Evolutionary conservation across 1,140 invertebrate species (phyloP), one percentile per base, ranked within the genome.

Genomic region (Maniola jurtina): DNA sequence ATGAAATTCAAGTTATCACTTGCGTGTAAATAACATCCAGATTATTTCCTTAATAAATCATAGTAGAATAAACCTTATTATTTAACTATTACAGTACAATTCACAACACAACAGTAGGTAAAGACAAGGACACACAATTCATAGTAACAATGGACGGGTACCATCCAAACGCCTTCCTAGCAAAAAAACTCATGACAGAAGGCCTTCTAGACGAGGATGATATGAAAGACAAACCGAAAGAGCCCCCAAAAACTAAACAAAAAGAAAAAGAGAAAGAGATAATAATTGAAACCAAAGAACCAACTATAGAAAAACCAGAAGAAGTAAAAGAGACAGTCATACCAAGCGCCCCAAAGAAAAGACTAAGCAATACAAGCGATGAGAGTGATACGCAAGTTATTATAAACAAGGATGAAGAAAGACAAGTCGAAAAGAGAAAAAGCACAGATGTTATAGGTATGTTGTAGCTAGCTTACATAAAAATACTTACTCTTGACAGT

Each of bases 121-220:
- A 86, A 66, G 83, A 86, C 63, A 88, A 88, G 76, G 83, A 84
- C 48, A 90, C 90, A 9, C 92, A 93, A 75, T 94, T 94, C 81
- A 93, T 94, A 64, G 93, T 94, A 0, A 94, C 94, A 13, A 86
- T 94, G 75, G 93, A 94, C 73, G 93, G 93, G 0, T 91, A 92
- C 47, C 79, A 91, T 72, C 89, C 90, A 6, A 92, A 92, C 59
- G 81, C 90, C 13, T 92, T 92, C 63, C 76, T 92, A 1, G 86
- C 89, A 7, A 92, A 91, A 72, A 92, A 92, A 76, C 80, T 92
- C 0, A 77, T 77, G 60, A 91, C 83, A 13, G 88, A 90, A 79
- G 88, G 84, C 9, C 50, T 88, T 14, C 16, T 89, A 10, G 80
- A 82, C 14, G 81, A 85, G 6, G 87, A 84, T 10, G 79, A 88